Conservation (phyloP, 1,140 invertebrate genomes). For the Euwallacea fornicatus region DNA sequence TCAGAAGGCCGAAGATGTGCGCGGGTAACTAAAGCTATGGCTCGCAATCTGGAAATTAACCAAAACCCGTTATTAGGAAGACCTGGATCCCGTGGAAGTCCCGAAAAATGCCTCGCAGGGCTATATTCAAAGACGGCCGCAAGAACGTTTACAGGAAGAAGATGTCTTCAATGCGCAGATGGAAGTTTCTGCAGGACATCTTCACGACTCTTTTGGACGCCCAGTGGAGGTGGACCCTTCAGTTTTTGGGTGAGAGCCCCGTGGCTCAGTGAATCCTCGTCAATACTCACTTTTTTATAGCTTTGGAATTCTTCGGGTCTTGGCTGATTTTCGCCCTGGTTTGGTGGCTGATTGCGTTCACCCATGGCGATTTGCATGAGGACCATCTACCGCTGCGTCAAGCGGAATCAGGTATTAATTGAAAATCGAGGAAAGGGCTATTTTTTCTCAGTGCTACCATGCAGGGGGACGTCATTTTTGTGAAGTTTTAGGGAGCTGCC, state of each 20-base stretch:
- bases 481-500: no score
- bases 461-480: no score
- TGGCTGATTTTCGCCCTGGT: conserved; percentile 91
- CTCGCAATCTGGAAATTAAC: neutral
- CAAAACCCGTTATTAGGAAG: conserved; percentile 7
- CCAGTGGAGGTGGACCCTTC: conserved; percentile 92
- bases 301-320: conserved; percentile 84
- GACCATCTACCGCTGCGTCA: conserved; percentile 56
- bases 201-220: conserved; percentile 84
- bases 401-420: conserved; percentile 49
- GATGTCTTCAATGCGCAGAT: conserved; percentile 80
- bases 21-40: conserved; percentile 10
- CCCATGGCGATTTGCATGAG: conserved; percentile 86
- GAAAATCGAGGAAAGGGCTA: conserved; percentile 62
- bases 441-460: conserved; percentile 57
- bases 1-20: conserved; percentile 10
- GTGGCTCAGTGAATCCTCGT: neutral
- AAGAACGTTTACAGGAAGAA: conserved; percentile 90
- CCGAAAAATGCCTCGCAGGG: conserved; percentile 61
- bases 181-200: conserved; percentile 79
- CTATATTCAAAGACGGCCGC: conserved; percentile 92
- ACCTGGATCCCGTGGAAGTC: conserved; percentile 16
- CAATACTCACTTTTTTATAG: conserved; percentile 64
- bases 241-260: conserved; percentile 24
- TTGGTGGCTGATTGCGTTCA: conserved; percentile 93